Percentiles rank a stretch among this genome's conserved stretches.
These are phyloP conservation scores for Atethmia centrago DNA, from an alignment of 2,888 invertebrate genomes.

Conservation along the genomic window DNA sequence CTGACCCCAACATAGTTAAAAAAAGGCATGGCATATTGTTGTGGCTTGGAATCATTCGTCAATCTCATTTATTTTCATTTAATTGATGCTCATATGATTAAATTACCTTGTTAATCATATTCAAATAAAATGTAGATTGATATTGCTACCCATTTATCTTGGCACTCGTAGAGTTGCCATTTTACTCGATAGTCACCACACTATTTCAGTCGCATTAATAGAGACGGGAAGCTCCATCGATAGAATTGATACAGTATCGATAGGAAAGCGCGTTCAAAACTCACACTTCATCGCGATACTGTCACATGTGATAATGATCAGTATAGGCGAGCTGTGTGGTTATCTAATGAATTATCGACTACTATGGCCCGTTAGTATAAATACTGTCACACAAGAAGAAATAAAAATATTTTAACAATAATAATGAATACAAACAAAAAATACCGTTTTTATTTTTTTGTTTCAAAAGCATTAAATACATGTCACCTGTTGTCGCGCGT, in stretches of 20 bases:
- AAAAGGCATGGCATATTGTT: too few relatives aligned
- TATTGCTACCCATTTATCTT: conserved; percentile 11
- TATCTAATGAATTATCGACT: not conserved
- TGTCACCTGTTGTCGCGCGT: not conserved
- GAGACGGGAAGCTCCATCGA: conserved; percentile 25
- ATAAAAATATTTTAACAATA: not conserved
- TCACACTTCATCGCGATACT: conserved; percentile 41
- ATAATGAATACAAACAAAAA: not conserved
- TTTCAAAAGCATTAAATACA: not conserved
- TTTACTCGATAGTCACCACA: conserved; percentile 13
- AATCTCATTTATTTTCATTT: too few relatives aligned
- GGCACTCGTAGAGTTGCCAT: not conserved
- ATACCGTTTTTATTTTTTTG: not conserved
- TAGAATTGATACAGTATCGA: conserved; percentile 26
- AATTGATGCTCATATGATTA: not conserved
- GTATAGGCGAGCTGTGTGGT: not conserved
- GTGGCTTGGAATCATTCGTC: not conserved
- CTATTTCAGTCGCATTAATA: conserved; percentile 16
- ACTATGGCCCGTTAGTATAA: not conserved
- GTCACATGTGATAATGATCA: conserved; percentile 46
- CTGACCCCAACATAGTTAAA: too few relatives aligned
- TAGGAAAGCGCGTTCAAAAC: conserved; percentile 28
- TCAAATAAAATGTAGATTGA: conserved; percentile 3
- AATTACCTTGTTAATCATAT: conserved; percentile 2
- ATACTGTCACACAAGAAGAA: not conserved